phyloP scores from a whole-genome alignment of 2,888 invertebrate species.

The Trimorus sp. region DNA sequence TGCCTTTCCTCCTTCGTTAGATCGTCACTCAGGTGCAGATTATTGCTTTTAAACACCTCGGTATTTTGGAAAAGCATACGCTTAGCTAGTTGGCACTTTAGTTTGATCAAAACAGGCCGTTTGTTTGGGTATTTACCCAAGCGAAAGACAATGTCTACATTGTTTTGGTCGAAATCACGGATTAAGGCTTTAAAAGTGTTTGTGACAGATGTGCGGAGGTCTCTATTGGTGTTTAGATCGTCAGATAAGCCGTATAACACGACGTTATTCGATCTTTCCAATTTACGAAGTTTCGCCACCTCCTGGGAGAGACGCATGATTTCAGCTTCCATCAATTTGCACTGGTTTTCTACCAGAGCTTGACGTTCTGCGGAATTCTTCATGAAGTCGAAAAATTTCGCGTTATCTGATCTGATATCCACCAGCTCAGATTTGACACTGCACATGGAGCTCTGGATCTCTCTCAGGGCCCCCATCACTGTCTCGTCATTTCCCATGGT shows the following conservation, averaged over 20 bases:
- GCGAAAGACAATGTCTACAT: constrained; percentile 1
- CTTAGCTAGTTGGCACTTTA: not conserved
- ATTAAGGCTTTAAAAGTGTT: not conserved
- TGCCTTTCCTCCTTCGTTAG: not conserved
- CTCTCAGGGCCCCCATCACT: too few species aligned
- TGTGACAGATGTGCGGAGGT: not conserved
- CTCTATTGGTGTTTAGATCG: not conserved
- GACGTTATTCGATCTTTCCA: not conserved
- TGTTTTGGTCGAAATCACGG: constrained; percentile 3
- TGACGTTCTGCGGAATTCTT: not conserved
- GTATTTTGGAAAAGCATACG: not conserved
- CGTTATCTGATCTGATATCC: not conserved
- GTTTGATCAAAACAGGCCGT: constrained; percentile 1
- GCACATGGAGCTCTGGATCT: too few species aligned
- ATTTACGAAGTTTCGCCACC: not conserved
- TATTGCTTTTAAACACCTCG: not conserved
- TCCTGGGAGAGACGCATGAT: not conserved
- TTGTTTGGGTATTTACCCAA: constrained; percentile 1
- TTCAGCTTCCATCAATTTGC: not conserved
- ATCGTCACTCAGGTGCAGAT: not conserved
- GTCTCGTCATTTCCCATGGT: too few species aligned
- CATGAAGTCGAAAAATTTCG: not conserved
- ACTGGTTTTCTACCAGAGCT: not conserved
- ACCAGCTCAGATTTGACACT: too few species aligned
- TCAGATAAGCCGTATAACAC: not conserved